These are phyloP conservation scores for Mormyrops boulengeri DNA, from an alignment of 2,797 vertebrate species.

Conservation along the genomic window DNA sequence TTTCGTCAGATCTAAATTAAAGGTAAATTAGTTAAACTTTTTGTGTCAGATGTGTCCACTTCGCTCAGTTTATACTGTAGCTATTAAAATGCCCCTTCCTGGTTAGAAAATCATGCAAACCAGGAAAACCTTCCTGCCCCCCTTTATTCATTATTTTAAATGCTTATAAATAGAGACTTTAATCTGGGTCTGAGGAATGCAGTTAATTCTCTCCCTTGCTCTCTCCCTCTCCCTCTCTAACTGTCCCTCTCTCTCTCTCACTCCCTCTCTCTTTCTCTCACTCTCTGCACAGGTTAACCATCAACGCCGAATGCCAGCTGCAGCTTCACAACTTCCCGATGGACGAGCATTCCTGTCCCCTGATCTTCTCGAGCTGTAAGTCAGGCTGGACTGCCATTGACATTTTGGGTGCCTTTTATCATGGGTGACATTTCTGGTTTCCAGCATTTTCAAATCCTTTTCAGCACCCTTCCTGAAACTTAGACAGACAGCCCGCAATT, in stretches of 20 bases:
- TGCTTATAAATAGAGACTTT: background rate
- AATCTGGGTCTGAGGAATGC: background rate
- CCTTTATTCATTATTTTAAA: background rate
- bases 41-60: background rate
- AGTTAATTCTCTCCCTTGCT: background rate
- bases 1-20: background rate
- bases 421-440: background rate
- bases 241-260: background rate
- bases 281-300: constrained; percentile 73
- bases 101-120: background rate
- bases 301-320: constrained; percentile 91
- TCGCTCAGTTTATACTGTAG: background rate
- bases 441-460: background rate
- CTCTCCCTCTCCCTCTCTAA: background rate
- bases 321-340: constrained; percentile 96
- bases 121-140: background rate
- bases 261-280: background rate
- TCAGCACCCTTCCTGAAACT: background rate
- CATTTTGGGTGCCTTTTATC: background rate
- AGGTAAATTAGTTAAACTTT: background rate
- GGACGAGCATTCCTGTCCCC: constrained; percentile 91
- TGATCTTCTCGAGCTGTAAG: constrained; percentile 98
- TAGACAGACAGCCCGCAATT: background rate
- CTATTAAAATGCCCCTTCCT: background rate
- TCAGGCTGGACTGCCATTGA: constrained; percentile 38